Evolutionary conservation across 2,888 invertebrate species (phyloP).

Genomic region (Strigamia maritima): DNA sequence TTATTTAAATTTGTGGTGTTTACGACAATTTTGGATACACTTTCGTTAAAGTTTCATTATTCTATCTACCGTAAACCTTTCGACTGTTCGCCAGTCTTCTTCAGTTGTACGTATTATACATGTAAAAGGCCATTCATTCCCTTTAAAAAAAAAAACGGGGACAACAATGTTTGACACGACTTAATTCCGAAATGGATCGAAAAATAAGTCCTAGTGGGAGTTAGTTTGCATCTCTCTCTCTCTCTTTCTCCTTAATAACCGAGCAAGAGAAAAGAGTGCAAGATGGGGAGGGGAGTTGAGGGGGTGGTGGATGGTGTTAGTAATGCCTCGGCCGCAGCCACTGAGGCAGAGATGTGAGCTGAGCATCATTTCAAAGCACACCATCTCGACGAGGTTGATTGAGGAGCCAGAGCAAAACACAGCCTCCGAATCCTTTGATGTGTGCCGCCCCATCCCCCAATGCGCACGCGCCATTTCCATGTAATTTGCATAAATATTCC

Average conservation of each 20-base stretch:
- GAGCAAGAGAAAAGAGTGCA: neutral
- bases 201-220: neutral
- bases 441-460: slow-evolving; percentile 35
- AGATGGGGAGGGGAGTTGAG: neutral
- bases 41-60: too few species aligned
- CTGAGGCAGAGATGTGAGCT: slow-evolving; percentile 35
- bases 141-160: too few species aligned
- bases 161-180: neutral
- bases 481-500: slow-evolving; percentile 38
- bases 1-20: too few species aligned
- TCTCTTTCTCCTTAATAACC: neutral
- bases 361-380: slow-evolving; percentile 36
- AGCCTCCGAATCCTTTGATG: slow-evolving; percentile 31
- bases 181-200: neutral
- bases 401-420: slow-evolving; percentile 37
- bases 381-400: slow-evolving; percentile 28
- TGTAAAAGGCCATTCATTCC: too few species aligned
- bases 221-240: neutral
- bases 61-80: too few species aligned
- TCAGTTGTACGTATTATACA: too few species aligned
- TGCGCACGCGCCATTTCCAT: slow-evolving; percentile 37
- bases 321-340: slow-evolving; percentile 31
- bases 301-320: neutral
- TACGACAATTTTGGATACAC: too few species aligned
- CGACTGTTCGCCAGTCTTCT: too few species aligned